Percentiles rank a stretch among this genome's conserved stretches.
Evolutionary conservation across 2,113 vertebrate species (phyloP).

Genomic region (Agapornis roseicollis): DNA sequence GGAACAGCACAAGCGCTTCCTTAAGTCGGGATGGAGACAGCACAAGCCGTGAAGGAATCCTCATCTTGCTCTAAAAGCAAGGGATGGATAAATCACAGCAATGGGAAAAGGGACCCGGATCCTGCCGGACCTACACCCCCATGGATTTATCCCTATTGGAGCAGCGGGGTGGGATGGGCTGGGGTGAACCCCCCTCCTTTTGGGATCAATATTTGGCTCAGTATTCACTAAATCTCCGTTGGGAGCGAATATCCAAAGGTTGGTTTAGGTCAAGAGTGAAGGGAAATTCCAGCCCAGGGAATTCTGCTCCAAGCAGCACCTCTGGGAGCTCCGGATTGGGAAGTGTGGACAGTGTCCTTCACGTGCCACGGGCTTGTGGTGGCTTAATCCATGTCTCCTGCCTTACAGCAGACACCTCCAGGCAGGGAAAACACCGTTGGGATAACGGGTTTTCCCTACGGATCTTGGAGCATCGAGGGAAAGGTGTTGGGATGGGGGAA

Average conservation of each 20-base stretch:
- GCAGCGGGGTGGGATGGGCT: not conserved
- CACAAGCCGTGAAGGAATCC: accelerated
- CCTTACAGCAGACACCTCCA: accelerated
- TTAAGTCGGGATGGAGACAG: not conserved
- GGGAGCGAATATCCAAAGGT: not conserved
- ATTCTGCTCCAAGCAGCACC: not conserved
- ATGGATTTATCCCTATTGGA: accelerated
- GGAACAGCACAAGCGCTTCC: not conserved
- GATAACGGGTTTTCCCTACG: accelerated
- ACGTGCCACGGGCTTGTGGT: accelerated
- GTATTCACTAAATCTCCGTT: accelerated
- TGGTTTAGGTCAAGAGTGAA: accelerated
- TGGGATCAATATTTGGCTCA: not conserved
- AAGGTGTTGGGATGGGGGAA: not conserved
- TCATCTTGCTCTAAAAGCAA: accelerated
- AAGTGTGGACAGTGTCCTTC: not conserved
- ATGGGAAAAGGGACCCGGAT: not conserved
- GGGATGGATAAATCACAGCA: accelerated
- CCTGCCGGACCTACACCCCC: not conserved
- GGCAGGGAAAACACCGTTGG: accelerated
- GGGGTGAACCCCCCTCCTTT: not conserved
- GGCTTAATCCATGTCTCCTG: accelerated
- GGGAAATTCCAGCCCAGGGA: too few relatives aligned
- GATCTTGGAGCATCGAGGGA: too few relatives aligned
- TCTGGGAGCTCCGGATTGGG: not conserved